phyloP scores from a whole-genome alignment of 2,797 vertebrate species.

The Chrysocyon brachyurus region DNA sequence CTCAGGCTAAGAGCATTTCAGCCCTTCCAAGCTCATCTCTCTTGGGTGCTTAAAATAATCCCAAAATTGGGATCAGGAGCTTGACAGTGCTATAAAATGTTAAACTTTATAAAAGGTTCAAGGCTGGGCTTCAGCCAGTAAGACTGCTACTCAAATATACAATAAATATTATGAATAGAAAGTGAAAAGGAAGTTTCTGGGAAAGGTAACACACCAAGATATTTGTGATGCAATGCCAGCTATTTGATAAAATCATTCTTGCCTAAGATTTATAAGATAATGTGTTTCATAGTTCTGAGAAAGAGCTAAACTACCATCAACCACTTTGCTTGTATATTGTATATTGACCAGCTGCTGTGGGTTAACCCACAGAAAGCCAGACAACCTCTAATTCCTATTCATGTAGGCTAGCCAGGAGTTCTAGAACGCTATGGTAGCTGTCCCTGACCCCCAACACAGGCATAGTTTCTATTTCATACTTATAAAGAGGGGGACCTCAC shows the following conservation, averaged over 20 bases:
- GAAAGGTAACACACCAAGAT: neutral
- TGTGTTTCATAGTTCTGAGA: neutral
- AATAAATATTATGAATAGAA: neutral
- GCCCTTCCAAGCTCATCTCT: neutral
- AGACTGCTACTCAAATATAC: neutral
- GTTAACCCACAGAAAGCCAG: neutral
- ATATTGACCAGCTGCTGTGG: neutral
- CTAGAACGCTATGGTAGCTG: neutral
- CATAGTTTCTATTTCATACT: neutral
- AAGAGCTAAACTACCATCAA: neutral
- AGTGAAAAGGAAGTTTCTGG: neutral
- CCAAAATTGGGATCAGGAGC: neutral
- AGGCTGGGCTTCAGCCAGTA: neutral
- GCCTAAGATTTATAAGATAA: neutral
- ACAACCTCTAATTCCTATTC: neutral
- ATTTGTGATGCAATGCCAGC: neutral
- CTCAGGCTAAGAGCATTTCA: neutral
- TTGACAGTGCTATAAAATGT: neutral
- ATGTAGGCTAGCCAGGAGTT: neutral
- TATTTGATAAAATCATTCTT: neutral
- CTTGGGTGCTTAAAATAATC: neutral
- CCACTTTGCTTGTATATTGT: neutral
- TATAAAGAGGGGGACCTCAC: neutral
- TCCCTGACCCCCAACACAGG: neutral
- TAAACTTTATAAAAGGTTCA: neutral